phyloP scores from a whole-genome alignment of 2,888 invertebrate species.

The Sisyra nigra region DNA sequence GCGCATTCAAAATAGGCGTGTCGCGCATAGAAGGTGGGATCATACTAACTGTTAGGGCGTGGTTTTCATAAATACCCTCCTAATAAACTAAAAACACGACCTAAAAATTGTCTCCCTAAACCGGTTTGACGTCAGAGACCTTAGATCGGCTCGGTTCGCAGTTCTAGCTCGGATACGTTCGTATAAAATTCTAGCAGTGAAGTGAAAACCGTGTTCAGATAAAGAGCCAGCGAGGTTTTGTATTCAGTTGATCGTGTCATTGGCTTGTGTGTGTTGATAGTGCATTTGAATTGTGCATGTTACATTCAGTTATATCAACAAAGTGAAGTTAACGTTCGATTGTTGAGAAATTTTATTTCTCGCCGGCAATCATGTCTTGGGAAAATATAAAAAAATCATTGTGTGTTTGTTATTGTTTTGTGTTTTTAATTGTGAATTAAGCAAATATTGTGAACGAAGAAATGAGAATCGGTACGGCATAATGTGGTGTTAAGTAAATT shows the following conservation, averaged over 20 bases:
- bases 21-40: conserved; percentile 15
- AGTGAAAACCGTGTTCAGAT: conserved; percentile 16
- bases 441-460: neutral
- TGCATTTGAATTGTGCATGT: too few species aligned
- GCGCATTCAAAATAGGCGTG: conserved; percentile 15
- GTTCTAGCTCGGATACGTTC: conserved; percentile 16
- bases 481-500: conserved; percentile 1
- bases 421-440: neutral
- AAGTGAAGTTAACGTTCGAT: too few species aligned
- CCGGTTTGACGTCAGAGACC: conserved; percentile 17
- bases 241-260: neutral
- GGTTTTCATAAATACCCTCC: conserved; percentile 14
- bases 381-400: neutral
- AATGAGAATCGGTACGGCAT: neutral
- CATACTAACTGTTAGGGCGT: conserved; percentile 14
- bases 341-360: too few species aligned
- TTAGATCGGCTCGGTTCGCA: conserved; percentile 17
- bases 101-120: conserved; percentile 19
- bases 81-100: conserved; percentile 21
- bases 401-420: neutral
- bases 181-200: conserved; percentile 21
- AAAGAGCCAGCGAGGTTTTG: conserved; percentile 5
- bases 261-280: neutral
- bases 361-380: too few species aligned
- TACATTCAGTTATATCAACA: too few species aligned